Conservation (phyloP, 2,888 invertebrate genomes). For the Trichogramma evanescens region DNA sequence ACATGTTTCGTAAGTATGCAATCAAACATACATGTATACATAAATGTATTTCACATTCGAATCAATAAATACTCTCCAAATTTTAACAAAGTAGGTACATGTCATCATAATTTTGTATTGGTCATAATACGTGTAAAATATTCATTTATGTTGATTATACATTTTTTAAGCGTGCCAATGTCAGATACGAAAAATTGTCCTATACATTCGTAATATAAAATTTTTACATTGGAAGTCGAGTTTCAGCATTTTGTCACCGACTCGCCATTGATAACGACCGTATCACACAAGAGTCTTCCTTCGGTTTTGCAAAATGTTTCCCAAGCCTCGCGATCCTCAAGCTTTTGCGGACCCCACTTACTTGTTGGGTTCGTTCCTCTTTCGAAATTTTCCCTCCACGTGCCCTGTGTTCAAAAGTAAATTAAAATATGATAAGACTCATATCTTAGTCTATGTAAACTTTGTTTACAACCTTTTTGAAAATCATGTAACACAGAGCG, state of each 20-base stretch:
- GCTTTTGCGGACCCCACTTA: constrained; percentile 44
- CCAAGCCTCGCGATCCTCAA: constrained; percentile 36
- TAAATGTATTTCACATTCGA: too few relatives aligned
- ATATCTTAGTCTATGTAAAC: neutral
- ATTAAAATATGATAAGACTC: neutral
- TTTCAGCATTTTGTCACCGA: constrained; percentile 14
- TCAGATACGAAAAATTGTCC: too few relatives aligned
- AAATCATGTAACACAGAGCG: constrained; percentile 52
- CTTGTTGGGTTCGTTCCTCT: constrained; percentile 35
- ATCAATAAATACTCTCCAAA: too few relatives aligned
- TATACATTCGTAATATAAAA: too few relatives aligned
- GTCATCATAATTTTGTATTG: too few relatives aligned
- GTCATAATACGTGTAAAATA: too few relatives aligned
- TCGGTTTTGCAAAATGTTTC: constrained; percentile 27
- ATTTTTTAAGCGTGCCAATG: too few relatives aligned
- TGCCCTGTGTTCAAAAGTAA: constrained; percentile 25
- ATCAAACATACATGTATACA: too few relatives aligned
- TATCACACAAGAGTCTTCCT: constrained; percentile 21
- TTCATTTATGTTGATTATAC: too few relatives aligned
- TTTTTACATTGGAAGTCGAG: too few relatives aligned
- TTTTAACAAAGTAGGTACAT: too few relatives aligned
- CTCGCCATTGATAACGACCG: constrained; percentile 18
- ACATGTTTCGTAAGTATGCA: too few relatives aligned
- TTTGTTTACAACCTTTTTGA: constrained; percentile 33
- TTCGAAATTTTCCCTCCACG: constrained; percentile 33